Percentiles rank a stretch among this genome's conserved stretches.
Evolutionary conservation across 2,113 vertebrate species (phyloP).

Genomic region (Haemorhous mexicanus): DNA sequence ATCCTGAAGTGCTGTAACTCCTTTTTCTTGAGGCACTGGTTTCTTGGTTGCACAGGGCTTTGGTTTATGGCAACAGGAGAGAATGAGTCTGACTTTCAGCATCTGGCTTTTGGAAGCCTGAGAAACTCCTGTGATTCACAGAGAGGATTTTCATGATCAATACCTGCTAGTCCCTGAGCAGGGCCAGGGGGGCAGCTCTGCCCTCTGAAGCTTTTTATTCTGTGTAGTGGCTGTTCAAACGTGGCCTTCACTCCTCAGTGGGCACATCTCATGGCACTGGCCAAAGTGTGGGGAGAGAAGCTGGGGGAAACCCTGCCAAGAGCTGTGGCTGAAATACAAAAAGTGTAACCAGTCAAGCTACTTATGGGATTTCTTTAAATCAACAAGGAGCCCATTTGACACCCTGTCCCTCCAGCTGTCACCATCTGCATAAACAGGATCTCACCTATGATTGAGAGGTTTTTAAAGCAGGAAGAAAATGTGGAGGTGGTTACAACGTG

Average conservation of each 20-base stretch:
- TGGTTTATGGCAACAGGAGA: not conserved
- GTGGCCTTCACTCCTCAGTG: accelerated
- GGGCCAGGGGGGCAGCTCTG: not conserved
- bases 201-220: not conserved
- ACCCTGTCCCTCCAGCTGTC: not conserved
- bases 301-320: not conserved
- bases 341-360: not conserved
- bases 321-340: not conserved
- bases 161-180: not conserved
- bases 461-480: not conserved
- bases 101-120: not conserved
- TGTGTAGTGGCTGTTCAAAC: not conserved
- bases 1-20: not conserved
- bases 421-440: not conserved
- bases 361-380: not conserved
- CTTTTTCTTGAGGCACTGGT: not conserved
- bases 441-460: not conserved
- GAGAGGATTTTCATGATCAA: not conserved
- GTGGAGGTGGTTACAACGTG: accelerated
- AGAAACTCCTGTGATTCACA: not conserved
- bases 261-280: not conserved
- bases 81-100: not conserved
- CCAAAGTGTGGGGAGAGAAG: accelerated
- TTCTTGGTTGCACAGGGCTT: not conserved
- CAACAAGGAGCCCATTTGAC: accelerated